phyloP scores from a whole-genome alignment of 2,797 vertebrate species.

The Sebastes melanostomus region DNA sequence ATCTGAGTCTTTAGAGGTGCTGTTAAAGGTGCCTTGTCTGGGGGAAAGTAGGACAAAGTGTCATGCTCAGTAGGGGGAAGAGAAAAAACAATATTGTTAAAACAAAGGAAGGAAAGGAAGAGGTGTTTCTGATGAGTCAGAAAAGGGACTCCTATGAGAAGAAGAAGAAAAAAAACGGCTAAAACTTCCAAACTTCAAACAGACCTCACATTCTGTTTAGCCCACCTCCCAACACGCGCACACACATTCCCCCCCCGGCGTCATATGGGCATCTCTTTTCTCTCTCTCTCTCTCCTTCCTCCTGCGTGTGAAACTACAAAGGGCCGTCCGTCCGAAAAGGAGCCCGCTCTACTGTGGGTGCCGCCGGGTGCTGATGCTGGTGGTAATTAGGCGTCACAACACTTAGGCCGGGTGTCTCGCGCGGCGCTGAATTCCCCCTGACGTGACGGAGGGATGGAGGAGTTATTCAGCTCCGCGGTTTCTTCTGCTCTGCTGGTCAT shows the following conservation, averaged over 20 bases:
- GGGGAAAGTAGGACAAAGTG: conserved; percentile 50
- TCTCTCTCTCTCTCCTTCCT: not conserved
- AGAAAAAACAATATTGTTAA: not conserved
- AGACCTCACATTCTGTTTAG: conserved; percentile 49
- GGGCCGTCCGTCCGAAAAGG: conserved; percentile 60
- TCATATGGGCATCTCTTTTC: conserved; percentile 15
- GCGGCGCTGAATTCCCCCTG: conserved; percentile 68
- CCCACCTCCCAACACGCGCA: conserved; percentile 33
- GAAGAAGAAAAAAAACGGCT: not conserved
- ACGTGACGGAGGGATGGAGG: conserved; percentile 75
- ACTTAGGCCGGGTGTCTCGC: conserved; percentile 73
- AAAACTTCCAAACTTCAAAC: conserved; percentile 61
- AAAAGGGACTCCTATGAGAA: conserved; percentile 40
- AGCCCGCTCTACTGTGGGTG: conserved; percentile 58
- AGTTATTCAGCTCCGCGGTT: conserved; percentile 73
- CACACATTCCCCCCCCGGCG: conserved; percentile 3
- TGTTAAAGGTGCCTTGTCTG: conserved; percentile 46
- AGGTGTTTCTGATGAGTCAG: conserved; percentile 65
- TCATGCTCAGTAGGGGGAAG: conserved; percentile 33
- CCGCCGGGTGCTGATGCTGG: conserved; percentile 66
- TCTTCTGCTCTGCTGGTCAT: conserved; percentile 81
- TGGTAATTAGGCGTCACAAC: conserved; percentile 83
- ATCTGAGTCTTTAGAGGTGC: conserved; percentile 41
- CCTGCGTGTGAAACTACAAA: conserved; percentile 71
- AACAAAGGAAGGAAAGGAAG: conserved; percentile 45